Evolutionary conservation across 2,888 invertebrate genomes (phyloP), one percentile per base, ranked within the genome.

Genomic region (Cynaeus angustus): DNA sequence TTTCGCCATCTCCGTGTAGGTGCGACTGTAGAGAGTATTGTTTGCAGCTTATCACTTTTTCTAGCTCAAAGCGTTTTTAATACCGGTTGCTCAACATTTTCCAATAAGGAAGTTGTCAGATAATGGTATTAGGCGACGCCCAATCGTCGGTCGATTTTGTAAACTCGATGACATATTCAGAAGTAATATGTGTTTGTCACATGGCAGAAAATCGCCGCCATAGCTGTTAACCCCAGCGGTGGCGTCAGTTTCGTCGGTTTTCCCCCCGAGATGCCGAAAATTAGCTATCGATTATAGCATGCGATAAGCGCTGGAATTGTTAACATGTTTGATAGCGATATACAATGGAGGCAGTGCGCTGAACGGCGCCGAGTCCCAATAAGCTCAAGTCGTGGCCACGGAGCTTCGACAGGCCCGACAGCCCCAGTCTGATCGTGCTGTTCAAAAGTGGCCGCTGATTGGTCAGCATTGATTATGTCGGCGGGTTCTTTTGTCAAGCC

Each of bases 381-480:
- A 66, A 66, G 65, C 66, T 70, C 53, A 46, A 68, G 48, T 55
- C 68, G 61, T 61, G 55, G 53, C 21, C 55, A 58, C 46, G 52
- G 37, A 67, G 64, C 64, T 67, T 67, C 67, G 71, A 66, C 71
- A 69, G 59, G 48, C 56, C 56, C 68, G 68, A 68, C 67, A 69
- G 72, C 65, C 72, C 71, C 66, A 52, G 64, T 69, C 68, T 69
- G 66, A 67, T 67, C 70, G 66, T 70, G 66, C 66, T 53, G 72
- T 82, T 82, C 80, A 83, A 83, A 83, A 81, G 80, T 80, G 81
- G 78, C 82, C 82, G 83, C 81, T 83, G 84, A 85, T 85, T 85
- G 85, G 85, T 83, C 83, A 79, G 79, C 81, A 82, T 84, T 84
- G 84, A 85, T 85, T 84, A 82, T 85, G 84, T 84, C 84, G 84